Percentiles rank a stretch among this genome's conserved stretches.
These are phyloP conservation scores for Mormyrus lacerda DNA, from an alignment of 2,113 vertebrate genomes.

Conservation along the genomic window DNA sequence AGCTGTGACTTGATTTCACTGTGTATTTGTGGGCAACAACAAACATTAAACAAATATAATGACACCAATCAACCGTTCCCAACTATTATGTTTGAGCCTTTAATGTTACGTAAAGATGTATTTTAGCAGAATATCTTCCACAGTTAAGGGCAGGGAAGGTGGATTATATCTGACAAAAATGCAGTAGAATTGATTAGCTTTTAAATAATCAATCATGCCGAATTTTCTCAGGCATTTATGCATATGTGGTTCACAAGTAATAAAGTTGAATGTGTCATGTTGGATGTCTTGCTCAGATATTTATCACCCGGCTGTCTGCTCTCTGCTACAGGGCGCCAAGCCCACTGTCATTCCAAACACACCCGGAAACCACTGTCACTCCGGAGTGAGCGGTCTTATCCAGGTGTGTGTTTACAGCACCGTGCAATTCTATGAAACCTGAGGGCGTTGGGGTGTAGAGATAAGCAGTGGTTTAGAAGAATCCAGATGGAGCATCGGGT, in stretches of 20 bases:
- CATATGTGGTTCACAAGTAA: neutral
- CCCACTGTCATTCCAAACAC: neutral
- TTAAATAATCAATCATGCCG: neutral
- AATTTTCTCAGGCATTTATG: neutral
- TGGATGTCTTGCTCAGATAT: neutral
- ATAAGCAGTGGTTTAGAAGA: neutral
- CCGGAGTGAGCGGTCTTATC: neutral
- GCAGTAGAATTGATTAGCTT: neutral
- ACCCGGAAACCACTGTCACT: neutral
- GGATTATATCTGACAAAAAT: neutral
- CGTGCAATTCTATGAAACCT: neutral
- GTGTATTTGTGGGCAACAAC: neutral
- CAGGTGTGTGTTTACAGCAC: neutral
- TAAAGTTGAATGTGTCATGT: neutral
- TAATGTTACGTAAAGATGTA: neutral
- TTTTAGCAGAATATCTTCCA: neutral
- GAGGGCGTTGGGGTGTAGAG: neutral
- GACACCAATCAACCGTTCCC: neutral
- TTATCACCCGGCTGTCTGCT: neutral
- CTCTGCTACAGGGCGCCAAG: neutral
- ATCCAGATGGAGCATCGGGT: neutral
- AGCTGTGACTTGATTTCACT: neutral
- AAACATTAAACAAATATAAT: neutral
- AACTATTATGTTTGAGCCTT: neutral
- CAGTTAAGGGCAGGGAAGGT: neutral